Percentiles rank a stretch among this genome's conserved stretches.
phyloP scores from a whole-genome alignment of 2,888 invertebrate genomes.

The Polyploca ridens region DNA sequence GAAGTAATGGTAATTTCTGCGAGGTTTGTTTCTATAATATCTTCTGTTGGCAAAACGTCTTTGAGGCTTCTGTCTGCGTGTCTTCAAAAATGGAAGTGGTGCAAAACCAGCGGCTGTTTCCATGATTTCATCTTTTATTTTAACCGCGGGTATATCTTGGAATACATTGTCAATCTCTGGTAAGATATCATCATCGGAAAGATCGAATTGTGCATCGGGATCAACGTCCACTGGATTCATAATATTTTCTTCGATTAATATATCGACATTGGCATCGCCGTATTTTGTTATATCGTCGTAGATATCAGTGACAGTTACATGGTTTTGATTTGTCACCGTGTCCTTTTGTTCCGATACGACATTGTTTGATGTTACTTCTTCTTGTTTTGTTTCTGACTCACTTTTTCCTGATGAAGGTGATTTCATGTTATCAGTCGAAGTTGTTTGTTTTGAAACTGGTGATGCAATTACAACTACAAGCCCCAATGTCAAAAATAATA shows the following conservation, averaged over 20 bases:
- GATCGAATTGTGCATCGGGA: slow-evolving; percentile 19
- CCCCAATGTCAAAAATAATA: slow-evolving; percentile 54
- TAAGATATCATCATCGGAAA: slow-evolving; percentile 23
- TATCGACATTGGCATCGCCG: slow-evolving; percentile 45
- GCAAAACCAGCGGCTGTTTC: slow-evolving; percentile 70
- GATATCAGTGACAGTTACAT: slow-evolving; percentile 23
- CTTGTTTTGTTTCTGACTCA: slow-evolving; percentile 49
- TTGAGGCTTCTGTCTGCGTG: slow-evolving; percentile 46
- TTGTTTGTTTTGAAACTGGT: slow-evolving; percentile 50
- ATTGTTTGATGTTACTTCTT: slow-evolving; percentile 41
- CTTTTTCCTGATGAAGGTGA: slow-evolving; percentile 36
- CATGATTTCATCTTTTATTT: slow-evolving; percentile 68
- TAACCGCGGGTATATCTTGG: slow-evolving; percentile 46
- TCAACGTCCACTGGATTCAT: slow-evolving; percentile 28
- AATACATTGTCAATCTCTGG: slow-evolving; percentile 38
- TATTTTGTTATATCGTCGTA: slow-evolving; percentile 30
- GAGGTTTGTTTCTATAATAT: slow-evolving; percentile 57
- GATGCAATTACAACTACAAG: slow-evolving; percentile 50
- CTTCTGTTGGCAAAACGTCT: slow-evolving; percentile 58
- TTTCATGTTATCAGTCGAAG: slow-evolving; percentile 41
- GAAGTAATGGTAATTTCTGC: slow-evolving; percentile 52
- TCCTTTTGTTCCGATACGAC: slow-evolving; percentile 47
- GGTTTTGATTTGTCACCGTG: slow-evolving; percentile 35
- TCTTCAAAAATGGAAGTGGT: slow-evolving; percentile 59
- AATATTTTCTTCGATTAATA: slow-evolving; percentile 57